Conservation (phyloP, 2,888 invertebrate species). For the Ormyrus pomaceus region DNA sequence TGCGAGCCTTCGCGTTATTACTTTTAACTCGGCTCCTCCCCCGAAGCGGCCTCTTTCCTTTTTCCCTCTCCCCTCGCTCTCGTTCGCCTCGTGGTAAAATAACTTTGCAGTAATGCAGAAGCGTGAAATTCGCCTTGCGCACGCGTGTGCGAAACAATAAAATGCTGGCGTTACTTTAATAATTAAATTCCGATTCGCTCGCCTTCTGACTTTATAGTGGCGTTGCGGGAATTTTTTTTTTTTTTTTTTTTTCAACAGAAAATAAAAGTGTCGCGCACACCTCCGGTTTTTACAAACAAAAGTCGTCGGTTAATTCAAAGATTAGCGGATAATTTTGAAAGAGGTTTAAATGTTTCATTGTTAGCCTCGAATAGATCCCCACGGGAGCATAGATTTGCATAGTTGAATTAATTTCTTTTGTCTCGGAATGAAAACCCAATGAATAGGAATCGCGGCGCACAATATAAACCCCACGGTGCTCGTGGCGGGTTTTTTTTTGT, state of each 20-base stretch:
- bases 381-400: slow-evolving; percentile 23
- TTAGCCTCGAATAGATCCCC: not conserved
- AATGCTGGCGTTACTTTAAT: slow-evolving; percentile 32
- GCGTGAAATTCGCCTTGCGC: not conserved
- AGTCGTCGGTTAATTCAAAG: not conserved
- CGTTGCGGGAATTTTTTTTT: no score
- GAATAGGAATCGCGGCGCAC: slow-evolving; percentile 21
- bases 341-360: not conserved
- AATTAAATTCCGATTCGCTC: slow-evolving; percentile 59
- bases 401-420: slow-evolving; percentile 36
- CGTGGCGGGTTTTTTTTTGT: not conserved
- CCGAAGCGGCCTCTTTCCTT: not conserved
- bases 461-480: slow-evolving; percentile 16
- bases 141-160: slow-evolving; percentile 7
- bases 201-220: no score
- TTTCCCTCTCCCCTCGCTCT: slow-evolving; percentile 19
- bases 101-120: slow-evolving; percentile 22
- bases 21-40: slow-evolving; percentile 34
- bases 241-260: no score
- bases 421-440: slow-evolving; percentile 31
- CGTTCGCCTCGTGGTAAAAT: slow-evolving; percentile 27
- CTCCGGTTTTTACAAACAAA: no score
- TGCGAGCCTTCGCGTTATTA: slow-evolving; percentile 26
- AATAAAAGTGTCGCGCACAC: no score
- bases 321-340: not conserved